These are phyloP conservation scores for Agapornis canus DNA, from an alignment of 2,797 vertebrate species.

Conservation along the genomic window DNA sequence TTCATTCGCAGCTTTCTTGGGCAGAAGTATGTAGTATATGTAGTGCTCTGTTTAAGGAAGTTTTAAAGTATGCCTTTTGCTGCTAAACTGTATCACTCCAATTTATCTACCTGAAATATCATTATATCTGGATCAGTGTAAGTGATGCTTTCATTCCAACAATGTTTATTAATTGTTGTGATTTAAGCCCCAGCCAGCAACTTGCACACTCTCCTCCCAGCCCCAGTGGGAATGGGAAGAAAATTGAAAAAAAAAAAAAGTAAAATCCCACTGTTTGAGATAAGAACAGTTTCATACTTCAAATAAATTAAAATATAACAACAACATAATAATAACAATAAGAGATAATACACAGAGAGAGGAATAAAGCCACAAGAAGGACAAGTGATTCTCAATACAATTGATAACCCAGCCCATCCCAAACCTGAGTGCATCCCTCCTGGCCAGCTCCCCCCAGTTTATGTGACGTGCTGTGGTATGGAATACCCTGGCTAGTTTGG, in stretches of 20 bases:
- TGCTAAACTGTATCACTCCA: neutral
- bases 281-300: neutral
- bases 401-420: neutral
- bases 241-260: neutral
- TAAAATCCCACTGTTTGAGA: neutral
- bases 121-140: neutral
- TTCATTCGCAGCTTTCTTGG: no score
- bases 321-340: neutral
- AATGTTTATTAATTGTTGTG: neutral
- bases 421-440: neutral
- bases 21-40: no score
- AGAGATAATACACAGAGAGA: neutral
- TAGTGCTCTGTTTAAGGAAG: neutral
- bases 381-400: neutral
- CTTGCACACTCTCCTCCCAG: neutral
- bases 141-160: neutral
- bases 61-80: neutral
- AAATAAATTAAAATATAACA: neutral
- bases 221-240: neutral
- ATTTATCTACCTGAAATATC: neutral
- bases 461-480: neutral
- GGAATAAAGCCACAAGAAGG: neutral
- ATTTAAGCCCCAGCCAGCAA: neutral
- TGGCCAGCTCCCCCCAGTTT: neutral
- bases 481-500: neutral